phyloP scores from a whole-genome alignment of 2,888 invertebrate species.

The Rhagonycha lutea region DNA sequence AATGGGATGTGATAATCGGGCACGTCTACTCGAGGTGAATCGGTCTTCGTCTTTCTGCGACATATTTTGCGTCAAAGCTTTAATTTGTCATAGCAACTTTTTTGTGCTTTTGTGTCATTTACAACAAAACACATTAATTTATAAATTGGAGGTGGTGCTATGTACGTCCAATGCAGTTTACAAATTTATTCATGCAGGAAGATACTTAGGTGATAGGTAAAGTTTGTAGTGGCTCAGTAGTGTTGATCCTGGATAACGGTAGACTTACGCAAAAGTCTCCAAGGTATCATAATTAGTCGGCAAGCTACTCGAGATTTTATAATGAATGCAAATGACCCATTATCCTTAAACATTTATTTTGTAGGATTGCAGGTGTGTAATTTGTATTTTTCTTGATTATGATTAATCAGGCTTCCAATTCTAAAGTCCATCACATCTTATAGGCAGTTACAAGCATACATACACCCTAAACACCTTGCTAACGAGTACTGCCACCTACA shows the following conservation, averaged over 20 bases:
- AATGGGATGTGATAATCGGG: constrained; percentile 45
- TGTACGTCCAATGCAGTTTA: background rate
- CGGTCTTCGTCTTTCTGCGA: constrained; percentile 31
- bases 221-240: constrained; percentile 30
- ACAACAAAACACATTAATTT: constrained; percentile 4
- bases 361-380: background rate
- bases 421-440: constrained; percentile 30
- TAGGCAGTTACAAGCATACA: constrained; percentile 29
- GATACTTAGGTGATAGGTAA: constrained; percentile 20
- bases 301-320: constrained; percentile 39
- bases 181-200: constrained; percentile 1
- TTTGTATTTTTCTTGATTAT: background rate
- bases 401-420: constrained; percentile 24
- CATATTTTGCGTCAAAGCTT: constrained; percentile 40
- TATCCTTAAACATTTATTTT: constrained; percentile 11
- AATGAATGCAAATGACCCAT: constrained; percentile 46
- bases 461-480: constrained; percentile 35
- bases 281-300: constrained; percentile 45
- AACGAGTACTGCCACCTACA: constrained; percentile 36
- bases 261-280: constrained; percentile 41
- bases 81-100: constrained; percentile 40
- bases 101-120: constrained; percentile 26
- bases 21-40: constrained; percentile 28
- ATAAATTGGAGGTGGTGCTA: background rate
- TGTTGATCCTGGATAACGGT: constrained; percentile 35